A percentile compares a stretch with the other conserved stretches of the same genome.
Evolutionary conservation across 2,113 vertebrate species (phyloP).

Genomic region (Tylochromis polylepis): DNA sequence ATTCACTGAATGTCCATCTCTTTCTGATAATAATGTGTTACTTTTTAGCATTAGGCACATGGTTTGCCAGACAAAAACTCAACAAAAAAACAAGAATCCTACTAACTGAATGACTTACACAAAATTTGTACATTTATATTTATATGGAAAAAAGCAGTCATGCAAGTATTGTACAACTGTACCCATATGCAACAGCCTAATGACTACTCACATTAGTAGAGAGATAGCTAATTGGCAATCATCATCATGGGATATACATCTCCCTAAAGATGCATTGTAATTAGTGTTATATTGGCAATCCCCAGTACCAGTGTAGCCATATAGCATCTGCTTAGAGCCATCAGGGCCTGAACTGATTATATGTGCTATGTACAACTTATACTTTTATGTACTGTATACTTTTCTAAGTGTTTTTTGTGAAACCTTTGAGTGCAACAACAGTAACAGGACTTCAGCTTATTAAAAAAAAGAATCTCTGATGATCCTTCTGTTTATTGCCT

Average conservation of each 20-base stretch:
- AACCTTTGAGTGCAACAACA: not conserved
- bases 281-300: not conserved
- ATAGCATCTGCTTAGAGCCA: not conserved
- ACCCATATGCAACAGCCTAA: not conserved
- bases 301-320: not conserved
- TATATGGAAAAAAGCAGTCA: not conserved
- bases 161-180: not conserved
- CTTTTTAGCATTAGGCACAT: not conserved
- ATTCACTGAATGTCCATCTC: not conserved
- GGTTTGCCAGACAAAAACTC: not conserved
- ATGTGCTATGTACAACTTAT: not conserved
- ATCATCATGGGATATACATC: constrained; percentile 13
- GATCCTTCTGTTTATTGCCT: not conserved
- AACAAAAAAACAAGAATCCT: not conserved
- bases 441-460: not conserved
- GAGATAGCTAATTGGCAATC: not conserved
- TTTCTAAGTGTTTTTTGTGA: not conserved
- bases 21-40: not conserved
- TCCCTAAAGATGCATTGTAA: not conserved
- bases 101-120: not conserved
- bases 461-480: not conserved
- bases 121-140: not conserved
- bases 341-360: not conserved
- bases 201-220: not conserved
- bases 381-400: not conserved